A percentile compares a stretch with the other conserved stretches of the same genome.
Conservation (phyloP, 2,113 vertebrate genomes). For the Rhinolophus ferrumequinum region DNA sequence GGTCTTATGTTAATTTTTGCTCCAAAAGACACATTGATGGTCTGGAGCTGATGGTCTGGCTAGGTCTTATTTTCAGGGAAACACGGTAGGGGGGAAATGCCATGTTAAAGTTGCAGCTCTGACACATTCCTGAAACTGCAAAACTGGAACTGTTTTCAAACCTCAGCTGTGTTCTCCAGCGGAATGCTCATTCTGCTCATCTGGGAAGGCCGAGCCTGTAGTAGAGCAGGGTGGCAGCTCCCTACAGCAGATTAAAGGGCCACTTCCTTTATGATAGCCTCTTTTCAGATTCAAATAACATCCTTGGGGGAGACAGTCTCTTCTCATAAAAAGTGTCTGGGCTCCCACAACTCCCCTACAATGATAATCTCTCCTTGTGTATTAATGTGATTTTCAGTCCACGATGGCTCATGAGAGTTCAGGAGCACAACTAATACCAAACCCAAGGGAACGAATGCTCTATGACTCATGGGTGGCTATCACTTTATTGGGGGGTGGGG, state of each 20-base stretch:
- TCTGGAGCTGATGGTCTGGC: too few species aligned
- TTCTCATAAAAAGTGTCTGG: constrained; percentile 39
- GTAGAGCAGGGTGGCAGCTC: background rate
- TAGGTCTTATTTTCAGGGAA: background rate
- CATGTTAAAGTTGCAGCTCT: constrained; percentile 68
- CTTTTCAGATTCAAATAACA: constrained; percentile 62
- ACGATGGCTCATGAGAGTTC: background rate
- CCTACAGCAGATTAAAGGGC: constrained; percentile 2
- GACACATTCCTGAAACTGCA: constrained; percentile 57
- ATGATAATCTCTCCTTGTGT: background rate
- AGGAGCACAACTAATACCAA: background rate
- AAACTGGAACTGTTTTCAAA: constrained; percentile 49
- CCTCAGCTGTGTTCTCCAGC: constrained; percentile 40
- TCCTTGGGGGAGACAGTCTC: background rate
- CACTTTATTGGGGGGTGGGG: background rate
- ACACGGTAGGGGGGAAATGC: background rate
- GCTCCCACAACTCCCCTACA: background rate
- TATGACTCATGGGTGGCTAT: background rate
- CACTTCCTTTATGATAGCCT: background rate
- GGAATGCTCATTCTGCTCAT: background rate
- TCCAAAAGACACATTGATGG: too few species aligned
- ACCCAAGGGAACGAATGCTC: background rate
- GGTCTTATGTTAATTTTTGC: too few species aligned
- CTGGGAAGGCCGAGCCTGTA: background rate
- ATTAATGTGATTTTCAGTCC: constrained; percentile 51